Conservation (phyloP, 2,797 vertebrate species). For the Galaxias olidus region DNA sequence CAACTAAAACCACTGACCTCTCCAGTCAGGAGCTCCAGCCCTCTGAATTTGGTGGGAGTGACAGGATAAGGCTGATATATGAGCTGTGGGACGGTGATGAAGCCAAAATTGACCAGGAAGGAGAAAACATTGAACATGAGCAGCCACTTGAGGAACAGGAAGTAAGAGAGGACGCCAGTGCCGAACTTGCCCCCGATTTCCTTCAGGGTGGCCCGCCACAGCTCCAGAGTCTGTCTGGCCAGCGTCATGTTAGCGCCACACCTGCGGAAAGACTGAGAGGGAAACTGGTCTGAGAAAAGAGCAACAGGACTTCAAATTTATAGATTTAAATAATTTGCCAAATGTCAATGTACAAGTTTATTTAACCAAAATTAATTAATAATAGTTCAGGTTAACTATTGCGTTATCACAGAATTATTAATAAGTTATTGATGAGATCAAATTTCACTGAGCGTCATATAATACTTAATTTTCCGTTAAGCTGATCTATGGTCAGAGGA, state of each 20-base stretch:
- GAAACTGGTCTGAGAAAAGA: neutral
- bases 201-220: slow-evolving; percentile 88
- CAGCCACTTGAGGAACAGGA: slow-evolving; percentile 92
- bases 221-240: slow-evolving; percentile 56
- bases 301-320: neutral
- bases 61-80: slow-evolving; percentile 54
- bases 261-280: slow-evolving; percentile 76
- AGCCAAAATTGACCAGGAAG: slow-evolving; percentile 91
- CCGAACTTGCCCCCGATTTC: slow-evolving; percentile 89
- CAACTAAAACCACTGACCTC: slow-evolving; percentile 76
- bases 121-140: slow-evolving; percentile 91
- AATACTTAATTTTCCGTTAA: no score
- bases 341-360: neutral
- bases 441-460: no score
- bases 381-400: no score
- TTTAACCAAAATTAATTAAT: neutral
- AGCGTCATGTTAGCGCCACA: slow-evolving; percentile 68
- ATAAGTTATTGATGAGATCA: no score
- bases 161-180: slow-evolving; percentile 91
- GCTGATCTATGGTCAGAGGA: no score
- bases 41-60: slow-evolving; percentile 73
- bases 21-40: slow-evolving; percentile 90
- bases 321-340: neutral
- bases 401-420: no score
- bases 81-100: slow-evolving; percentile 88